phyloP scores from a whole-genome alignment of 2,888 invertebrate genomes.

The Mythimna albipuncta region DNA sequence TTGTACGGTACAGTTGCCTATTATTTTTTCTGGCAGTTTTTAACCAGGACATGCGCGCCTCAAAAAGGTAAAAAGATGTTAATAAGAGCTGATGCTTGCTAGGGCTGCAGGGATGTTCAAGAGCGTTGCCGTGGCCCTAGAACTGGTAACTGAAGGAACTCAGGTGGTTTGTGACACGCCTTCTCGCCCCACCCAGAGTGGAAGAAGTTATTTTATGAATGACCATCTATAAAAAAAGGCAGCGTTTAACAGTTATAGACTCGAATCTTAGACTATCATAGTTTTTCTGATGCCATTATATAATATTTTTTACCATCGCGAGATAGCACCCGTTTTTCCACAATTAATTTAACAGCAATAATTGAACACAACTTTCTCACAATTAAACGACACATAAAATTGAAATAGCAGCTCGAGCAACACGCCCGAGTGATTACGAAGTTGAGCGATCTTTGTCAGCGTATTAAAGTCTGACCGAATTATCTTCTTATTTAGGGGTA shows the following conservation, averaged over 20 bases:
- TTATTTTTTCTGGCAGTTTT: background rate
- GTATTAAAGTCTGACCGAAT: conserved; percentile 90
- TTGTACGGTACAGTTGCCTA: background rate
- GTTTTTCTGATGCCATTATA: conserved; percentile 12
- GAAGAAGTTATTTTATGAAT: too few species aligned
- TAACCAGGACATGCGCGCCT: too few species aligned
- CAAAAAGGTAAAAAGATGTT: too few species aligned
- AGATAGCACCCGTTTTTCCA: conserved; percentile 51
- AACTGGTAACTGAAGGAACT: too few species aligned
- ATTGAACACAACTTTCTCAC: conserved; percentile 80
- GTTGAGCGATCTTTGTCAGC: conserved; percentile 85
- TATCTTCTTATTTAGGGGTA: conserved; percentile 76
- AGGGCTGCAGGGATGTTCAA: too few species aligned
- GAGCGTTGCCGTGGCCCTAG: too few species aligned
- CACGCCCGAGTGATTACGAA: conserved; percentile 86
- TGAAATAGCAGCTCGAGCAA: conserved; percentile 79
- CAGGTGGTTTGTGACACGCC: too few species aligned
- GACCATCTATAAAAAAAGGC: too few species aligned
- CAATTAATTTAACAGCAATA: conserved; percentile 77
- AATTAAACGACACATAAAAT: conserved; percentile 85
- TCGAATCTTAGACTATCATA: background rate
- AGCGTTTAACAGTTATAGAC: too few species aligned
- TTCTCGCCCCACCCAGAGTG: too few species aligned
- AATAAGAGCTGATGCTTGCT: too few species aligned
- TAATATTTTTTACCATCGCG: conserved; percentile 17